Evolutionary conservation across 2,797 vertebrate species (phyloP), one percentile per base, ranked within the genome.

Genomic region (Mastacembelus armatus): DNA sequence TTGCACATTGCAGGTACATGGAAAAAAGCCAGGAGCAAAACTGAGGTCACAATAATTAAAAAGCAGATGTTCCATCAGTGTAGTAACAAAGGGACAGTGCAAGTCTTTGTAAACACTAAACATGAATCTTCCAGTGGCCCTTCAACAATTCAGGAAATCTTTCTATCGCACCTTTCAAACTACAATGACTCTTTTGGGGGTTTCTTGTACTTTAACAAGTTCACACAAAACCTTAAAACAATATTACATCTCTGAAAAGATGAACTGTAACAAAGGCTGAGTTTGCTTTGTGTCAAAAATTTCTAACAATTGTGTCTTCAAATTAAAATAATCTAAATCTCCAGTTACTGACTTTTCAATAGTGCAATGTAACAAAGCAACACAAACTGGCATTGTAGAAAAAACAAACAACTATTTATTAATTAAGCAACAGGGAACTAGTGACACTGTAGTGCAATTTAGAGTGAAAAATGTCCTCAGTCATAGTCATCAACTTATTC

Each of bases 1-100:
- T 26, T 30, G 52, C 36, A 79, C 54, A 74, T 64, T 6, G 3
- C 44, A 65, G 66, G 49, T 44, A 50, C 59, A 55, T 59, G 51
- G 57, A 62, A 61, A 56, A 57, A 36, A n/a, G 51, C 49, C 39
- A 26, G 19, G 32, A 65, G 69, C 57, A 49, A 56, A 64, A 47
- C 29, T n/a, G 21, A 39, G 66, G 45, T 38, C 42, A 66, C 22
- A 58, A 35, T 12, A n/a, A n/a, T n/a, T n/a, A n/a, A n/a, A n/a
- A n/a, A n/a, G n/a, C n/a, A n/a, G n/a, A n/a, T n/a, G n/a, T n/a
- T n/a, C n/a, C n/a, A n/a, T n/a, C n/a, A n/a, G n/a, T n/a, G n/a
- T n/a, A n/a, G n/a, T n/a, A n/a, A n/a, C n/a, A n/a, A n/a, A n/a
- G n/a, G n/a, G n/a, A n/a, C n/a, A n/a, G n/a, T n/a, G n/a, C n/a